These are phyloP conservation scores for Choristoneura fumiferana DNA, from an alignment of 1,140 invertebrate genomes.

Conservation along the genomic window DNA sequence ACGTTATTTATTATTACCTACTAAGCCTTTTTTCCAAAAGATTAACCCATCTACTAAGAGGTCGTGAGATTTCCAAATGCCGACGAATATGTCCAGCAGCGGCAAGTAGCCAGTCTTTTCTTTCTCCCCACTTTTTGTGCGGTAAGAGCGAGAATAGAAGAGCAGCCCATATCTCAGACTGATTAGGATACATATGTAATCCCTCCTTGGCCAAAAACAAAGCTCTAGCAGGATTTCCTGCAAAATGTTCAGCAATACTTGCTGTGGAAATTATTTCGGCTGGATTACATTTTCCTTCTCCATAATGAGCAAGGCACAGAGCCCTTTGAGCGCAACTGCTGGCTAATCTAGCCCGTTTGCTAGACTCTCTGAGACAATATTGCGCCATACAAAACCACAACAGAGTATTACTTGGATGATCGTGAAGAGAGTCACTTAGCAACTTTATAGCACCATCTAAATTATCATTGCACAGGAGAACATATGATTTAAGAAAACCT, in stretches of 20 bases:
- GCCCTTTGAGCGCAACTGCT: slow-evolving; percentile 65
- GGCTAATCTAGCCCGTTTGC: slow-evolving; percentile 50
- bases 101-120: slow-evolving; percentile 50
- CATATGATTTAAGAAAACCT: slow-evolving; percentile 67
- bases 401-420: slow-evolving; percentile 53
- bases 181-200: slow-evolving; percentile 59
- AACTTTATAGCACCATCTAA: slow-evolving; percentile 53
- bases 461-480: slow-evolving; percentile 46
- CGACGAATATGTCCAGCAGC: slow-evolving; percentile 50
- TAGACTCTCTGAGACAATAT: slow-evolving; percentile 50
- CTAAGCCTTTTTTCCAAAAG: slow-evolving; percentile 60
- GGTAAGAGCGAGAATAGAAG: slow-evolving; percentile 52
- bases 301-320: slow-evolving; percentile 36
- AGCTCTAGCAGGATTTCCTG: slow-evolving; percentile 48
- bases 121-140: slow-evolving; percentile 42
- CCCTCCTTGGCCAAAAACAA: slow-evolving; percentile 55
- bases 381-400: slow-evolving; percentile 69
- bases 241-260: slow-evolving; percentile 62
- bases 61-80: slow-evolving; percentile 48
- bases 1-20: slow-evolving; percentile 30
- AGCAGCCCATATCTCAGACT: slow-evolving; percentile 64
- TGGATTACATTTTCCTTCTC: slow-evolving; percentile 35
- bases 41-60: slow-evolving; percentile 55
- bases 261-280: slow-evolving; percentile 63
- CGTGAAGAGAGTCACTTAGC: slow-evolving; percentile 55